These are phyloP conservation scores for Trichonephila clavipes DNA, from an alignment of 1,140 invertebrate genomes.

Conservation along the genomic window DNA sequence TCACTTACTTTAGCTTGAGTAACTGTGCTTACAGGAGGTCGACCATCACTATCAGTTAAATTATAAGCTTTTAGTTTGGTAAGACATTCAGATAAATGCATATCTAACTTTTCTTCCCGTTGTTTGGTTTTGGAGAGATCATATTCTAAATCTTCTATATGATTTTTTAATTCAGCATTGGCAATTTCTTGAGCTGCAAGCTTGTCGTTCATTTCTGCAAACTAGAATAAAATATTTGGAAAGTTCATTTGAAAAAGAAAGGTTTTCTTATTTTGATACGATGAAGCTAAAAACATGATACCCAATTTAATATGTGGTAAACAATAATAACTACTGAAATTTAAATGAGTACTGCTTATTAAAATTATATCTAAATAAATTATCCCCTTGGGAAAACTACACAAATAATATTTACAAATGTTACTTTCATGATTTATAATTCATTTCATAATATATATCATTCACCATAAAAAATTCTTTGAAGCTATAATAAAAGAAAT, in stretches of 20 bases:
- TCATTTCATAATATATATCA: too few species aligned
- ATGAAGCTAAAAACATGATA: too few species aligned
- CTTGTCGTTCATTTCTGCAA: slow-evolving; percentile 94
- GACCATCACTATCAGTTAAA: slow-evolving; percentile 73
- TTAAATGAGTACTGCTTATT: too few species aligned
- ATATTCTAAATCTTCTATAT: slow-evolving; percentile 97
- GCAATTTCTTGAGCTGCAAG: slow-evolving; percentile 95
- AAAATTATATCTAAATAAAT: too few species aligned
- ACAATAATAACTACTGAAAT: too few species aligned
- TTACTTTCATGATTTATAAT: neutral
- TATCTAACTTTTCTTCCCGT: slow-evolving; percentile 90
- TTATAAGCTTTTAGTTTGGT: slow-evolving; percentile 88
- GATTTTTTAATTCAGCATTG: slow-evolving; percentile 95
- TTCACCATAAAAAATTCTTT: too few species aligned
- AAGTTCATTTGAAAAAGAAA: too few species aligned
- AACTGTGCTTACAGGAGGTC: slow-evolving; percentile 68
- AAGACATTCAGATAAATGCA: slow-evolving; percentile 92
- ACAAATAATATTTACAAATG: neutral
- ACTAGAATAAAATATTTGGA: slow-evolving; percentile 81
- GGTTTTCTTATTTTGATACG: too few species aligned
- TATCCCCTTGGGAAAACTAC: neutral
- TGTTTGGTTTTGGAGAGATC: slow-evolving; percentile 93
- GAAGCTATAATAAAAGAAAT: too few species aligned
- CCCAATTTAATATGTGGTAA: too few species aligned
- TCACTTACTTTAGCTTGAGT: slow-evolving; percentile 73